Evolutionary conservation across 2,797 vertebrate species (phyloP), one percentile per base, ranked within the genome.

Genomic region (Cyclopterus lumpus): DNA sequence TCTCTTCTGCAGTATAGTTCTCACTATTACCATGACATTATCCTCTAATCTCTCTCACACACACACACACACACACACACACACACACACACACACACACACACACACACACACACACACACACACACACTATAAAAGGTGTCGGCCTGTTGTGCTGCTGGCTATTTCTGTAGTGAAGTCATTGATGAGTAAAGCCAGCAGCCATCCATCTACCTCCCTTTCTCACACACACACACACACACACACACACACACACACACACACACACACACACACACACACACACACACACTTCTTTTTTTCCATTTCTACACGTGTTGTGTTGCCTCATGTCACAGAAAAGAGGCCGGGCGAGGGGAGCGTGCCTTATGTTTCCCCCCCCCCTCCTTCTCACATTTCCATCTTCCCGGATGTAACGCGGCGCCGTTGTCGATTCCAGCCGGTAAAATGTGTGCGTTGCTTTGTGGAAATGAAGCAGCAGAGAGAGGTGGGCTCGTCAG

Each of bases 111-210:
- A 48, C 55, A 51, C 64, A 74, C 53, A 67, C 72, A 69, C 22
- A 16, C 84, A 80, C 72, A 73, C 49, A 69, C 20, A 40, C 67
- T 68, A 28, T 76, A 18, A 46, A 86, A 65, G 76, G 70, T 81
- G 69, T 86, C 8, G 15, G 70, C 67, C 75, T 80, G 30, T 48
- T 80, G 30, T 48, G 55, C 81, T 73, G 59, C 46, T 1, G 60
- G 55, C 63, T 84, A 54, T 84, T 82, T 81, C 60, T 82, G 75
- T 67, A 11, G 67, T 63, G 69, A 78, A 79, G 79, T 83, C 75
- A 77, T 40, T 72, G 81, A 79, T 71, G 79, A 79, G 67, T 66
- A 62, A 71, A 70, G 32, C 44, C 49, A 53, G 67, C 6, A 30
- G 53, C 7, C 42, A 34, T 67, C 57, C 16, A 54, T 64, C 57